Evolutionary conservation across 1,140 invertebrate species (phyloP), one percentile per base, ranked within the genome.

Genomic region (Brachionus paranguensis): DNA sequence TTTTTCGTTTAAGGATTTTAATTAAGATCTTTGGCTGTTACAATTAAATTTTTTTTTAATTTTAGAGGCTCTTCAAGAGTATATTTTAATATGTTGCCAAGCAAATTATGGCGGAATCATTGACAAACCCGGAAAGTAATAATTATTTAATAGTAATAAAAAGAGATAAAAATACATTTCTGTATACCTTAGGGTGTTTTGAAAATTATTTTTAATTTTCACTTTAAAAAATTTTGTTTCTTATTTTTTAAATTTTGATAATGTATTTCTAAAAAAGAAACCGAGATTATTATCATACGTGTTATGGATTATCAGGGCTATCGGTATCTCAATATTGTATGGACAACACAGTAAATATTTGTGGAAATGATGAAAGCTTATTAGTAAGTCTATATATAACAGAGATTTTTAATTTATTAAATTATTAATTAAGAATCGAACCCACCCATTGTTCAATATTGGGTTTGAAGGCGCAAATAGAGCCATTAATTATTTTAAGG

Each of bases 221-320:
- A 5, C 0, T 33, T 33, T 24, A 24, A 33, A 33, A 2, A 4
- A 4, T 33, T 33, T 33, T 1, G 3, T 33, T 3, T 33, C 29
- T 33, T 33, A 33, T 33, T 33, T 33, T 3, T 33, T 86, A 86
- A 45, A 37, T 6, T 55, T 84, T 68, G 27, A 11, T 14, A 5
- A 27, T 20, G 84, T 84, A 84, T 85, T 88, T 86, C 81, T 87
- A 92, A 92, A n/a, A 84, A 89, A 96, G 94, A 88, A 91, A 91
- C 76, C 90, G 93, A 85, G 97, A 99, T 90, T 92, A 94, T 83
- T 99, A 99, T 89, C 97, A 99, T 88, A 98, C 96, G 0, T 98
- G 96, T 89, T 99, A 99, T 87, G 93, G 93, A 2, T 89, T 99
- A 3, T 96, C 95, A 91, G 97, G 97, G n/a, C 89, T 99, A 20